A percentile compares a stretch with the other conserved stretches of the same genome.
These are phyloP conservation scores for Rotaria magnacalcarata DNA, from an alignment of 2,888 invertebrate genomes.

Conservation along the genomic window DNA sequence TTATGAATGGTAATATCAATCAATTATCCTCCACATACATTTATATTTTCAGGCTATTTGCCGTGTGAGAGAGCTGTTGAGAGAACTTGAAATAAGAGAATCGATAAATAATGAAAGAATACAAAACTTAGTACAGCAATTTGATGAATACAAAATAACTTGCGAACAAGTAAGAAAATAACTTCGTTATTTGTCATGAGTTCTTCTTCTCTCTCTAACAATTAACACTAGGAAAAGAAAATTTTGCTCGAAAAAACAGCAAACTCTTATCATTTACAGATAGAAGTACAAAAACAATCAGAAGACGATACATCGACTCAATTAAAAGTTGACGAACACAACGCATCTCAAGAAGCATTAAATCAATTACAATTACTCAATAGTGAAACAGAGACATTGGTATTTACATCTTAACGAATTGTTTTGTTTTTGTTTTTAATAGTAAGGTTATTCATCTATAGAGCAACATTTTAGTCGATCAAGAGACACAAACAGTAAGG, in stretches of 20 bases:
- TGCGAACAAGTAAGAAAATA: background rate
- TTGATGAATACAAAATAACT: background rate
- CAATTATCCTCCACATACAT: too few species aligned
- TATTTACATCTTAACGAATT: too few species aligned
- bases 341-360: too few species aligned
- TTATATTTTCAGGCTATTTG: background rate
- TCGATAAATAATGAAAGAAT: background rate
- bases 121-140: constrained; percentile 13
- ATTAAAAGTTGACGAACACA: constrained; percentile 49
- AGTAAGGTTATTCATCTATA: too few species aligned
- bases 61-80: background rate
- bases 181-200: background rate
- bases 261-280: constrained; percentile 54
- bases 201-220: background rate
- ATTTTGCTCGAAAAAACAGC: constrained; percentile 54
- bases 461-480: too few species aligned
- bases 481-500: too few species aligned
- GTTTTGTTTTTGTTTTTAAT: too few species aligned
- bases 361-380: too few species aligned
- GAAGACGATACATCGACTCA: constrained; percentile 56
- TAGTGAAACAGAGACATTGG: too few species aligned
- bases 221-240: constrained; percentile 52
- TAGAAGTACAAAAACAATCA: constrained; percentile 56
- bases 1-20: background rate
- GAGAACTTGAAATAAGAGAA: constrained; percentile 21